A percentile compares a stretch with the other conserved stretches of the same genome.
Evolutionary conservation across 2,113 vertebrate genomes (phyloP).

Genomic region (Propithecus coquereli): DNA sequence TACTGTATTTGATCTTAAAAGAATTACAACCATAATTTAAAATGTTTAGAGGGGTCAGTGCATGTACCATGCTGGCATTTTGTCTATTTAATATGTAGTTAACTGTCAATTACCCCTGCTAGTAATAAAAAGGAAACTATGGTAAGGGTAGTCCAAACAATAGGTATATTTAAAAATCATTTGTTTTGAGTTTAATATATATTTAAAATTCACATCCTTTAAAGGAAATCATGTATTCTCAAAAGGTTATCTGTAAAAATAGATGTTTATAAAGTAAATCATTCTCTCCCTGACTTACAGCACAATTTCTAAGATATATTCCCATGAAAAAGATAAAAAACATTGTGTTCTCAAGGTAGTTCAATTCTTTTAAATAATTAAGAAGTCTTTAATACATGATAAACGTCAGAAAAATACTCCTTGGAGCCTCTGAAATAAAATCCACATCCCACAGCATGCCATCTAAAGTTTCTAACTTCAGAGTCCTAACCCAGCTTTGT

Average conservation of each 20-base stretch:
- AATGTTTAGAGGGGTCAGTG: not conserved
- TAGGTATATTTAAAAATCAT: not conserved
- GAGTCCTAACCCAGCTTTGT: not conserved
- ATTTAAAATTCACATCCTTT: conserved; percentile 2
- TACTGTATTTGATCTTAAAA: not conserved
- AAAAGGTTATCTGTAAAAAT: conserved; percentile 8
- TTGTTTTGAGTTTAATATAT: not conserved
- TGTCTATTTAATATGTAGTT: conserved; percentile 25
- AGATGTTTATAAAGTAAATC: not conserved
- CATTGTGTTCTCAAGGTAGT: not conserved
- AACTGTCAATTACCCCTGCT: not conserved
- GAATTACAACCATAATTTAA: conserved; percentile 17
- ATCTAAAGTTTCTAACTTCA: not conserved
- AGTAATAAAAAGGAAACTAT: not conserved
- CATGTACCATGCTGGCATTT: not conserved
- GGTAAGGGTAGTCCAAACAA: not conserved
- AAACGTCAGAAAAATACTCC: not conserved
- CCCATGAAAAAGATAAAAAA: not conserved
- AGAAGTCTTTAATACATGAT: not conserved
- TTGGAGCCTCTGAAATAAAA: not conserved
- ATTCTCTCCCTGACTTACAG: not conserved
- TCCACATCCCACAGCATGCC: not conserved
- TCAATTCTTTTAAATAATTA: conserved; percentile 21
- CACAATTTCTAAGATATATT: not conserved
- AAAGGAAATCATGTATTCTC: not conserved